Conservation (phyloP, 64 coral and sea anemone genomes). For the Porites lutea region DNA sequence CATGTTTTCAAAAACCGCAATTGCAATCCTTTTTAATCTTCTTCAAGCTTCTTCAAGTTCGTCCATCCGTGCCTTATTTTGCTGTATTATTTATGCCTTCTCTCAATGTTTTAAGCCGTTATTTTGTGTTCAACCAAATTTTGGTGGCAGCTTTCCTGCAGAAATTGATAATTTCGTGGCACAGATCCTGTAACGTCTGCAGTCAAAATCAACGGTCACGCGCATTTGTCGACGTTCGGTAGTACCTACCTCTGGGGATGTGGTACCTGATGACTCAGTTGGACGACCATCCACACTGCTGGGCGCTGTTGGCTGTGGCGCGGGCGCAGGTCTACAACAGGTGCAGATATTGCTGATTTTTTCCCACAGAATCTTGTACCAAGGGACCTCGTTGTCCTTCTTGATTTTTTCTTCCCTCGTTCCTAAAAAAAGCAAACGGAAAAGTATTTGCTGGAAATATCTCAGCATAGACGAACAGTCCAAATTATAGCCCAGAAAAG, state of each 20-base stretch:
- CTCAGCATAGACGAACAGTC: background rate
- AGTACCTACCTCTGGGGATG: background rate
- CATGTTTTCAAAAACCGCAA: no score
- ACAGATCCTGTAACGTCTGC: no score
- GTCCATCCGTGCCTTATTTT: no score
- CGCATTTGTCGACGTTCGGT: no score
- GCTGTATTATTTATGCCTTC: no score
- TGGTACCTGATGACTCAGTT: background rate
- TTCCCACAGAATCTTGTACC: slow-evolving; percentile 50
- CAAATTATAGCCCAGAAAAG: background rate
- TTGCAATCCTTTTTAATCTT: no score
- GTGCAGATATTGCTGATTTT: slow-evolving; percentile 39
- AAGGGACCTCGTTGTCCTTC: slow-evolving; percentile 38
- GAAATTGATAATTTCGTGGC: no score
- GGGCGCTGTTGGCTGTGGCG: background rate
- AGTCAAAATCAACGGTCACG: no score
- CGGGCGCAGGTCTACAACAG: slow-evolving; percentile 48
- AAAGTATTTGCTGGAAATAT: background rate
- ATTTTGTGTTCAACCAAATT: no score
- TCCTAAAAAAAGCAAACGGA: slow-evolving; percentile 29
- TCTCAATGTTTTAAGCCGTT: no score
- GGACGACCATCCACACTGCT: background rate
- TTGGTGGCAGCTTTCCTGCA: no score
- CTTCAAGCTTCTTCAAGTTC: no score
- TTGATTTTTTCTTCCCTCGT: slow-evolving; percentile 68